These are phyloP conservation scores for Congeria kusceri DNA, from an alignment of 2,888 invertebrate genomes.

Conservation along the genomic window DNA sequence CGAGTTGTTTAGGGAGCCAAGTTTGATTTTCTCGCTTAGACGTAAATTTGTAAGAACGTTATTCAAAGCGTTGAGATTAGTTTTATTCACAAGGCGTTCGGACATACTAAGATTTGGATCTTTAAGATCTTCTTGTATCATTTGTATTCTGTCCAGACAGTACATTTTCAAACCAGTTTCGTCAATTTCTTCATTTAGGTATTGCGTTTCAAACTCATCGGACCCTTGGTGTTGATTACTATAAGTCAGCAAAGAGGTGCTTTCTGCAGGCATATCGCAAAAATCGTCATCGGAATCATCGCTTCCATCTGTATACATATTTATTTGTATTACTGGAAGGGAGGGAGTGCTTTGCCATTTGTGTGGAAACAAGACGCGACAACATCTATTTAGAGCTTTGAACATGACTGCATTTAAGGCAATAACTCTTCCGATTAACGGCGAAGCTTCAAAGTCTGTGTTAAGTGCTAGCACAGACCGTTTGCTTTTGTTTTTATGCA, in stretches of 20 bases:
- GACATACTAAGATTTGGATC: constrained; percentile 10
- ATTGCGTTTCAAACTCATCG: constrained; percentile 5
- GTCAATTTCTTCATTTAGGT: constrained; percentile 10
- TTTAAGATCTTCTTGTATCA: constrained; percentile 17
- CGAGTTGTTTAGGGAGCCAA: constrained; percentile 10
- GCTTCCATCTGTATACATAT: constrained; percentile 19
- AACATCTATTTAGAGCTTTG: background rate
- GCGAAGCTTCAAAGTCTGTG: constrained; percentile 4
- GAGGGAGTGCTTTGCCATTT: background rate
- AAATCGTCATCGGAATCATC: background rate
- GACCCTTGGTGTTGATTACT: no score
- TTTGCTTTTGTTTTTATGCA: constrained; percentile 8
- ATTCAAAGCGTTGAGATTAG: constrained; percentile 3
- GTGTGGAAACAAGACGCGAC: background rate
- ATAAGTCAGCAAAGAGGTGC: no score
- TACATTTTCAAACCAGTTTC: constrained; percentile 8
- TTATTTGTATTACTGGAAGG: constrained; percentile 10
- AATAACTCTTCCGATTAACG: constrained; percentile 10
- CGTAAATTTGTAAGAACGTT: constrained; percentile 11
- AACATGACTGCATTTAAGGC: constrained; percentile 18
- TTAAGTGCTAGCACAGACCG: constrained; percentile 2
- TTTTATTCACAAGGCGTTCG: constrained; percentile 9
- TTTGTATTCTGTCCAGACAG: constrained; percentile 12
- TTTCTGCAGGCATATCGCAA: no score
- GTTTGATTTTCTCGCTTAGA: constrained; percentile 21